These are phyloP conservation scores for Chelmon rostratus DNA, from an alignment of 2,797 vertebrate species.

Conservation along the genomic window DNA sequence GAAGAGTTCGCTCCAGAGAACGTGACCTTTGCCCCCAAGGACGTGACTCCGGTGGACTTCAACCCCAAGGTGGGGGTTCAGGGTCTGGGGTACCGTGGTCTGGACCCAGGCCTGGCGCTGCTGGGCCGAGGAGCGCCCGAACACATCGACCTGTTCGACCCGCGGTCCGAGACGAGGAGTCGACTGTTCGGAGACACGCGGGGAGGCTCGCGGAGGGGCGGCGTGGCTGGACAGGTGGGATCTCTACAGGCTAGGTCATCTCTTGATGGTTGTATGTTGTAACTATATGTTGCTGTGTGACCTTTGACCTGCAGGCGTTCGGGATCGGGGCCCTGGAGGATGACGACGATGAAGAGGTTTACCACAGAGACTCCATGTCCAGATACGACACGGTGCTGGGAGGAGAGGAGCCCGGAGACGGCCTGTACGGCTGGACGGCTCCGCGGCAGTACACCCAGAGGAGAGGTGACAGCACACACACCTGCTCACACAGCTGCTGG, in stretches of 20 bases:
- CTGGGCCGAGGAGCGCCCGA: conserved; percentile 77
- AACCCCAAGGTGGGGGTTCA: conserved; percentile 88
- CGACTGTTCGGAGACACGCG: conserved; percentile 84
- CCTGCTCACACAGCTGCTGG: too few relatives aligned
- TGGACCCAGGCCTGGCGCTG: conserved; percentile 91
- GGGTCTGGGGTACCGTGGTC: conserved; percentile 92
- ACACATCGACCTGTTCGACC: conserved; percentile 86
- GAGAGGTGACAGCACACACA: conserved; percentile 72
- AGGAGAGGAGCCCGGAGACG: conserved; percentile 94
- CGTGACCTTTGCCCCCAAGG: conserved; percentile 95
- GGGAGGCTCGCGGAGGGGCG: conserved; percentile 83
- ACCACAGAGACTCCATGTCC: conserved; percentile 91
- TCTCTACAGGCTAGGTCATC: rapidly evolving
- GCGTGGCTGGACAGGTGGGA: conserved; percentile 91
- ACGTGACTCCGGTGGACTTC: conserved; percentile 92
- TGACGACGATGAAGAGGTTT: conserved; percentile 96
- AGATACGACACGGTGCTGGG: conserved; percentile 91
- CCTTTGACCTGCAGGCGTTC: conserved; percentile 87
- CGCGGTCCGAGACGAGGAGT: conserved; percentile 79
- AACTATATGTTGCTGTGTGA: not conserved
- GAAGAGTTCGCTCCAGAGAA: conserved; percentile 92
- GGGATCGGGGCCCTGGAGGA: conserved; percentile 96
- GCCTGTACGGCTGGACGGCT: conserved; percentile 96
- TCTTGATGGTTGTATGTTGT: rapidly evolving
- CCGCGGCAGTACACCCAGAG: conserved; percentile 90